phyloP scores from a whole-genome alignment of 2,888 invertebrate species.

The Cartodere bifasciata region DNA sequence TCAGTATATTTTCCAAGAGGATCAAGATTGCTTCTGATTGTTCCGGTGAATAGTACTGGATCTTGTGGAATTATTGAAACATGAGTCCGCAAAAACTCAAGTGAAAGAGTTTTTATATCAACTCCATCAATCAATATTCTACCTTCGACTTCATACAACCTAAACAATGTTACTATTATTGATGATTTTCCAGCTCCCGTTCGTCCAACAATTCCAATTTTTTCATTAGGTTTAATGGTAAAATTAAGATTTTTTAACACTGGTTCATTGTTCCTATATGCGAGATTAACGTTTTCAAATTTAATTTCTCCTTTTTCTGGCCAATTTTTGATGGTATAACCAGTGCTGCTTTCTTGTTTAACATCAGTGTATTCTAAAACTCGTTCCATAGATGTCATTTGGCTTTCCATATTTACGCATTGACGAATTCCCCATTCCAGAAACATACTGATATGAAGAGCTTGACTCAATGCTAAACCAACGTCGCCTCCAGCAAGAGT shows the following conservation, averaged over 20 bases:
- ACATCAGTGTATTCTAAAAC: constrained; percentile 40
- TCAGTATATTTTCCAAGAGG: constrained; percentile 21
- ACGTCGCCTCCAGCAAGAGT: constrained; percentile 41
- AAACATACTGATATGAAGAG: constrained; percentile 58
- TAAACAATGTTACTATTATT: constrained; percentile 61
- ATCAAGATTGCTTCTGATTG: constrained; percentile 36
- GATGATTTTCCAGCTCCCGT: constrained; percentile 81
- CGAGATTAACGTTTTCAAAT: constrained; percentile 50
- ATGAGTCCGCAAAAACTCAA: constrained; percentile 35
- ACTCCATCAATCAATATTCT: constrained; percentile 40
- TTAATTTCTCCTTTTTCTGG: constrained; percentile 44
- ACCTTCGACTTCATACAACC: constrained; percentile 62
- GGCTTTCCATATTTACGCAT: constrained; percentile 68
- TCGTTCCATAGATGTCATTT: constrained; percentile 84
- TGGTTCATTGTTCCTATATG: constrained; percentile 53
- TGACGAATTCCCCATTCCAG: constrained; percentile 57
- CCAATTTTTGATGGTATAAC: constrained; percentile 45
- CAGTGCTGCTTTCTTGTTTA: constrained; percentile 27
- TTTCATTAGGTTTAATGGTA: constrained; percentile 51
- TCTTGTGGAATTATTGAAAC: constrained; percentile 42
- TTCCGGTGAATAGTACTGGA: constrained; percentile 40
- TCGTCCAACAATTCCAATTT: constrained; percentile 68
- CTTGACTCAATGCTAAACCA: constrained; percentile 69
- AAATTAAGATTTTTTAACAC: constrained; percentile 59
- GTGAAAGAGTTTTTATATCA: constrained; percentile 32